A percentile compares a stretch with the other conserved stretches of the same genome.
Conservation (phyloP, 1,140 invertebrate genomes). For the Trichogramma pretiosum region DNA sequence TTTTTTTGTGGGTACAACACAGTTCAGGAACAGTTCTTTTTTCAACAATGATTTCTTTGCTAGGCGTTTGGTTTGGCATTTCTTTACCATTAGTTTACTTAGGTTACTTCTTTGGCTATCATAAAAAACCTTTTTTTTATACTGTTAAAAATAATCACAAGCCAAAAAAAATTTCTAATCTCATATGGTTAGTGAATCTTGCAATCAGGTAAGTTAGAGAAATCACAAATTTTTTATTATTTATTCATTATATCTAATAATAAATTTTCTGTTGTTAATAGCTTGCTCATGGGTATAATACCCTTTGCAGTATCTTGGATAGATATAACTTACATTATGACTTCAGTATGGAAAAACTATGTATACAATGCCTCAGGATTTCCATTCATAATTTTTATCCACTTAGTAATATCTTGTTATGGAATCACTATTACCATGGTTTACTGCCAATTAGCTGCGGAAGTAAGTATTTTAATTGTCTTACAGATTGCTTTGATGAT, state of each 20-base stretch:
- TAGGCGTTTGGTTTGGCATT: slow-evolving; percentile 93
- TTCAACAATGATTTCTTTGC: slow-evolving; percentile 86
- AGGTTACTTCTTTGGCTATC: slow-evolving; percentile 93
- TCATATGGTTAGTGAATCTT: slow-evolving; percentile 96
- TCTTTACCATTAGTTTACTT: slow-evolving; percentile 91
- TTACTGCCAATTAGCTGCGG: slow-evolving; percentile 95
- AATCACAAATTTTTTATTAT: neutral
- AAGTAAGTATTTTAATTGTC: slow-evolving; percentile 56
- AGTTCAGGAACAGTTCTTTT: slow-evolving; percentile 96
- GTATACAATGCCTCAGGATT: slow-evolving; percentile 99
- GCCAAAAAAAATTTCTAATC: slow-evolving; percentile 91
- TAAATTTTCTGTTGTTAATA: slow-evolving; percentile 51
- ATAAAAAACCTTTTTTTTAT: slow-evolving; percentile 93
- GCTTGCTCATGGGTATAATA: slow-evolving; percentile 90
- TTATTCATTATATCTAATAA: slow-evolving; percentile 4
- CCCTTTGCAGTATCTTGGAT: slow-evolving; percentile 98
- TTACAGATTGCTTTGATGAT: slow-evolving; percentile 2
- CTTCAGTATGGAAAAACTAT: slow-evolving; percentile 97
- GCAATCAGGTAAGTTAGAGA: slow-evolving; percentile 69
- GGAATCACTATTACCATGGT: slow-evolving; percentile 98
- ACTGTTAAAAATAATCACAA: slow-evolving; percentile 98
- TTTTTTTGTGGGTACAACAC: slow-evolving; percentile 96
- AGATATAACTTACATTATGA: slow-evolving; percentile 90
- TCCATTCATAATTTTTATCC: slow-evolving; percentile 93
- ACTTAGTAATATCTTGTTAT: slow-evolving; percentile 89